Percentiles rank a stretch among this genome's conserved stretches.
Evolutionary conservation across 2,113 vertebrate species (phyloP).

Genomic region (Gymnocephalus cernua): DNA sequence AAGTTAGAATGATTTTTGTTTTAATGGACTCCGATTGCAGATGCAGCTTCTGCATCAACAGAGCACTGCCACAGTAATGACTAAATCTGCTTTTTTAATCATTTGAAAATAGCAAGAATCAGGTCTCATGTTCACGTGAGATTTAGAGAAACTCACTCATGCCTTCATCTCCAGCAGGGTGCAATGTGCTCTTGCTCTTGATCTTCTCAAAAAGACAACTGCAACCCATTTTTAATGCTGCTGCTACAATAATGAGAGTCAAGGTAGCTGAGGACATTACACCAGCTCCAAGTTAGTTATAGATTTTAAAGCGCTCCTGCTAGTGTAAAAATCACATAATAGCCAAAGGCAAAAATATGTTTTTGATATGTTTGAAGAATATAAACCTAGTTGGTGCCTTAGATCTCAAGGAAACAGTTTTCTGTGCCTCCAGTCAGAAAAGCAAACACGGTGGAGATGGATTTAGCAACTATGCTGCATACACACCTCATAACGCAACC

Average conservation of each 20-base stretch:
- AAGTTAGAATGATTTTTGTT: conserved; percentile 1
- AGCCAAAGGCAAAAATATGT: conserved; percentile 36
- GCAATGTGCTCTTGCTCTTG: conserved; percentile 29
- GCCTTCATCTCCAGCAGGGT: conserved; percentile 52
- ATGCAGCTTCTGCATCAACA: not conserved
- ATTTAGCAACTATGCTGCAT: not conserved
- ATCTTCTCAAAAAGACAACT: conserved; percentile 39
- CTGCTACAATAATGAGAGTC: not conserved
- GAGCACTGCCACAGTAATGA: not conserved
- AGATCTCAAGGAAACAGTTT: conserved; percentile 56
- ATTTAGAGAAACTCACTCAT: conserved; percentile 19
- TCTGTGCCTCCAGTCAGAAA: conserved; percentile 34
- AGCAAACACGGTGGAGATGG: not conserved
- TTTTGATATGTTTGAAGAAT: conserved; percentile 50
- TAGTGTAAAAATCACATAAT: conserved; percentile 24
- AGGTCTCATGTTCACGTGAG: conserved; percentile 3
- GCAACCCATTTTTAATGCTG: conserved; percentile 2
- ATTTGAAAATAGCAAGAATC: conserved; percentile 32
- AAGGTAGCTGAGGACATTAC: not conserved
- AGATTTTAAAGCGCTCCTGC: conserved; percentile 9
- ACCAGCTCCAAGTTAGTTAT: not conserved
- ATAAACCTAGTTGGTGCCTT: conserved; percentile 31
- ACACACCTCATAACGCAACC: not conserved
- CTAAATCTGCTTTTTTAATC: conserved; percentile 8
- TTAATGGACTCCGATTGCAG: conserved; percentile 2